These are phyloP conservation scores for Mohoua ochrocephala DNA, from an alignment of 2,113 vertebrate genomes.

Conservation along the genomic window DNA sequence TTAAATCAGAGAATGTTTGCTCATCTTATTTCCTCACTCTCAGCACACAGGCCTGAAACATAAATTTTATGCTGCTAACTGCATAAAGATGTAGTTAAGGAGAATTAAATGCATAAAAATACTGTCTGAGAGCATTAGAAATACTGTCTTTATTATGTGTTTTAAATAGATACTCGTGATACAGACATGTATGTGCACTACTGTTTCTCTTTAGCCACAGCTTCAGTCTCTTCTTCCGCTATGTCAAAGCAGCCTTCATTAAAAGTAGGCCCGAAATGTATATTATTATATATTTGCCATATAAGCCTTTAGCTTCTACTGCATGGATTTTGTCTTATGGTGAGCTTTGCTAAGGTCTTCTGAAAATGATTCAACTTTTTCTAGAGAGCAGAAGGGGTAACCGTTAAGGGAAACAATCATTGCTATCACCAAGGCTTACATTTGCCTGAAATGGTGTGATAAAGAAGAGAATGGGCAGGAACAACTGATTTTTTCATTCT, in stretches of 20 bases:
- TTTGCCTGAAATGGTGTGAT: neutral
- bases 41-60: neutral
- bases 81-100: neutral
- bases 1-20: neutral
- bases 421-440: neutral
- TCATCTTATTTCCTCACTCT: neutral
- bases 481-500: neutral
- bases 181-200: neutral
- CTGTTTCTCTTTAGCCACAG: neutral
- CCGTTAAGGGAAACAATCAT: neutral
- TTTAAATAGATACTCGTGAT: neutral
- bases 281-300: neutral
- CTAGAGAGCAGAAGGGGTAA: neutral
- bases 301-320: neutral
- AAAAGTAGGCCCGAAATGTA: neutral
- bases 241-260: neutral
- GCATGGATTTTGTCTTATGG: neutral
- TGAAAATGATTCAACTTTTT: neutral
- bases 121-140: neutral
- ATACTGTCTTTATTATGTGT: neutral
- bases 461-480: neutral
- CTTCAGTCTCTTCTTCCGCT: neutral
- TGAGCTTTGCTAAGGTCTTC: neutral
- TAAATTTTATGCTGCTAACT: neutral
- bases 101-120: neutral